Evolutionary conservation across 2,113 vertebrate genomes (phyloP).

Genomic region (Argyrosomus japonicus): DNA sequence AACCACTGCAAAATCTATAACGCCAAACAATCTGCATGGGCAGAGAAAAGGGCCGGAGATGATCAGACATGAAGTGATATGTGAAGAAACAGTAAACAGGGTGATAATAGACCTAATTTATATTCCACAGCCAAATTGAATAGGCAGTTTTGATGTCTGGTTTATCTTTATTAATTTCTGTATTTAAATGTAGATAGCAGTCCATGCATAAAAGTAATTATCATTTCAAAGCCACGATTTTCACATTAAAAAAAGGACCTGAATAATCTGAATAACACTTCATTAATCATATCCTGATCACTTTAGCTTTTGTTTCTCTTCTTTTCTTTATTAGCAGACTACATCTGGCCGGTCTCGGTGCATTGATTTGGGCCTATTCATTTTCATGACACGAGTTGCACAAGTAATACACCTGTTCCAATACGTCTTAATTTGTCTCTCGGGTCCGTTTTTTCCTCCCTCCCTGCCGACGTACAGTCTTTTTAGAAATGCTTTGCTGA

Average conservation of each 20-base stretch:
- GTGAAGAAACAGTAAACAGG: conserved; percentile 1
- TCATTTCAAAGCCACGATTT: conserved; percentile 63
- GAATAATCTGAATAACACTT: conserved; percentile 56
- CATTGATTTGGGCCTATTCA: conserved; percentile 60
- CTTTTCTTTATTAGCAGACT: conserved; percentile 42
- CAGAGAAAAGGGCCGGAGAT: background rate
- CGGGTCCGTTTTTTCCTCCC: conserved; percentile 23
- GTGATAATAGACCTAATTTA: conserved; percentile 28
- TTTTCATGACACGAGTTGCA: conserved; percentile 56
- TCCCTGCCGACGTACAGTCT: conserved; percentile 30
- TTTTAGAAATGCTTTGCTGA: conserved; percentile 53
- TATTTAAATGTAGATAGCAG: conserved; percentile 60
- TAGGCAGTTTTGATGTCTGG: conserved; percentile 28
- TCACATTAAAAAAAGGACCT: conserved; percentile 26
- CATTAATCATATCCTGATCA: conserved; percentile 58
- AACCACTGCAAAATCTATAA: conserved; percentile 38
- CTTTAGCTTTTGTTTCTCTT: conserved; percentile 52
- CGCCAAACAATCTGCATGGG: conserved; percentile 10
- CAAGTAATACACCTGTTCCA: conserved; percentile 65
- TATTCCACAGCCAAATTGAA: conserved; percentile 33
- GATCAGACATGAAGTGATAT: conserved; percentile 1
- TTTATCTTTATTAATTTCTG: conserved; percentile 61
- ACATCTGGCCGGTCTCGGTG: conserved; percentile 40
- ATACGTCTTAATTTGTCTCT: conserved; percentile 70
- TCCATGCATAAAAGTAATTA: conserved; percentile 53